Conservation (phyloP, 2,113 vertebrate genomes). For the Psilopsiagon aurifrons region DNA sequence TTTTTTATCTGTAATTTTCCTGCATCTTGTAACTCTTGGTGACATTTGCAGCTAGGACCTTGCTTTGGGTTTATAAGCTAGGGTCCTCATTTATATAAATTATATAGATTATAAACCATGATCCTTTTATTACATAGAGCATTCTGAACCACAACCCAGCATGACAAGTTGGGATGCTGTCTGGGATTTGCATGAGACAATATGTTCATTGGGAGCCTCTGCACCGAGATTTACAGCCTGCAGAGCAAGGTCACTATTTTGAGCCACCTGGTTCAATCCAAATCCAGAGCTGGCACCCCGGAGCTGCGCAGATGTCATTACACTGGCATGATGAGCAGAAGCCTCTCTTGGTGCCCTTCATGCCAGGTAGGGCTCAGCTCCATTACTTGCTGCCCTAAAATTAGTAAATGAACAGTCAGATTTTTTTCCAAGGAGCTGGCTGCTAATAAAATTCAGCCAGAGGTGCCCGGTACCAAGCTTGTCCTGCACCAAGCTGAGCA, state of each 20-base stretch:
- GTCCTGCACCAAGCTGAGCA: neutral
- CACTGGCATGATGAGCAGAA: neutral
- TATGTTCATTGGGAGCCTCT: neutral
- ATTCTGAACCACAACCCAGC: neutral
- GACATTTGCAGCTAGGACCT: neutral
- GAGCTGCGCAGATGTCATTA: fast-evolving
- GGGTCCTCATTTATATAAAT: neutral
- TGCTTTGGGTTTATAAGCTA: neutral
- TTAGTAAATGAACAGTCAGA: neutral
- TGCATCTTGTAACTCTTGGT: neutral
- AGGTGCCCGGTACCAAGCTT: neutral
- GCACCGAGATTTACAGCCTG: neutral
- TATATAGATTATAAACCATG: neutral
- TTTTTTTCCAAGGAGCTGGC: constrained; percentile 36
- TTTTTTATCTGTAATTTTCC: neutral
- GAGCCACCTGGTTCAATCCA: neutral
- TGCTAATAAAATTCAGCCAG: neutral
- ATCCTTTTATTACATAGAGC: neutral
- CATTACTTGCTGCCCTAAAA: neutral
- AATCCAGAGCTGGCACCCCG: neutral
- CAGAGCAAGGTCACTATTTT: fast-evolving
- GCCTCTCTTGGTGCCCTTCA: neutral
- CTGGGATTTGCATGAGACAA: neutral
- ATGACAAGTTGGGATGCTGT: neutral
- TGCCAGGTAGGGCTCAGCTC: neutral